phyloP scores from a whole-genome alignment of 2,888 invertebrate species.

The Xanthia togata region DNA sequence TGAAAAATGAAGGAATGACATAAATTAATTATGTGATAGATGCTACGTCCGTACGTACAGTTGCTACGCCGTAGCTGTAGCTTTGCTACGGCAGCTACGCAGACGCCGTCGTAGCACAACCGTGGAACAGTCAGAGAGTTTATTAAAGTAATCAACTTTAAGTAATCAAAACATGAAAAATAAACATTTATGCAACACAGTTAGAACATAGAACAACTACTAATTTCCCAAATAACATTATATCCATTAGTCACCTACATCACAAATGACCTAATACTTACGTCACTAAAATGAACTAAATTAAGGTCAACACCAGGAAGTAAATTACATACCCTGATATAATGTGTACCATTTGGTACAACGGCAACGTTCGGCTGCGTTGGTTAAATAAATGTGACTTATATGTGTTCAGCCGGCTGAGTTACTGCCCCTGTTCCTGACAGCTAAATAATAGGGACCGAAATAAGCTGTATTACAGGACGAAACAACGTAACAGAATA shows the following conservation, averaged over 20 bases:
- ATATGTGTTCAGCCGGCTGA: slow-evolving; percentile 65
- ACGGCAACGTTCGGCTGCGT: slow-evolving; percentile 39
- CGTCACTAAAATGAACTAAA: slow-evolving; percentile 27
- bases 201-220: background rate
- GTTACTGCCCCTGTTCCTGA: slow-evolving; percentile 68
- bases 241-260: slow-evolving; percentile 32
- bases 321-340: slow-evolving; percentile 26
- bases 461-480: slow-evolving; percentile 62
- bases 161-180: slow-evolving; percentile 2
- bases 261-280: slow-evolving; percentile 36
- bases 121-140: background rate
- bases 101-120: slow-evolving; percentile 1
- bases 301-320: slow-evolving; percentile 42
- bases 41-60: no score
- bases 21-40: no score
- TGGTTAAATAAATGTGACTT: slow-evolving; percentile 57
- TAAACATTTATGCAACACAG: background rate
- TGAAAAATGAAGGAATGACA: no score
- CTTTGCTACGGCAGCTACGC: slow-evolving; percentile 22
- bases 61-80: slow-evolving; percentile 43
- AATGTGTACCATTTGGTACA: slow-evolving; percentile 42
- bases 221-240: slow-evolving; percentile 23
- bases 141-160: background rate
- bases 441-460: slow-evolving; percentile 72
- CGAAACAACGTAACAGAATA: slow-evolving; percentile 39